These are phyloP conservation scores for Panulirus ornatus DNA, from an alignment of 1,140 invertebrate species.

Conservation along the genomic window DNA sequence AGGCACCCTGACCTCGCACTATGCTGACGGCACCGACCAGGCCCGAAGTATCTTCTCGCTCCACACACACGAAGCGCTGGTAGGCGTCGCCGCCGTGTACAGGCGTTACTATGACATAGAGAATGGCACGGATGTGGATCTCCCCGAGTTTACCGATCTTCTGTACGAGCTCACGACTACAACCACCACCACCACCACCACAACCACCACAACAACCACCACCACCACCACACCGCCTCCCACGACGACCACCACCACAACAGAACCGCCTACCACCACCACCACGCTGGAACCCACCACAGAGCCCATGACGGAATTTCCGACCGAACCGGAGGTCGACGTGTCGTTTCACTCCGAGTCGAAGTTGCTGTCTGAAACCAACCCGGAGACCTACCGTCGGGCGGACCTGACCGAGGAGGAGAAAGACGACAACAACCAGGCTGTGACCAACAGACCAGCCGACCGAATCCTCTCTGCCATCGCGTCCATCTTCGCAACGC, in stretches of 20 bases:
- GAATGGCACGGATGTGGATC: conserved; percentile 45
- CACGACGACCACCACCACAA: conserved; percentile 56
- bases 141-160: conserved; percentile 1
- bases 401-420: background rate
- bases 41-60: conserved; percentile 50
- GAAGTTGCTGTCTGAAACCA: conserved; percentile 57
- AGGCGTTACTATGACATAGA: conserved; percentile 52
- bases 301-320: conserved; percentile 20
- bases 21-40: conserved; percentile 45
- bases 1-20: conserved; percentile 55
- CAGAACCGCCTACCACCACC: conserved; percentile 15
- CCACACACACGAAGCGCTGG: conserved; percentile 67
- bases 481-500: conserved; percentile 54
- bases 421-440: conserved; percentile 26
- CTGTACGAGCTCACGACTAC: conserved; percentile 70
- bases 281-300: conserved; percentile 10
- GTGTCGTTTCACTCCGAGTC: conserved; percentile 51
- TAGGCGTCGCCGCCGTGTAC: conserved; percentile 49
- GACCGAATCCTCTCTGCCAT: conserved; percentile 61
- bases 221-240: conserved; percentile 70
- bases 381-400: conserved; percentile 36
- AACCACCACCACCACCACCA: conserved; percentile 68
- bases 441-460: conserved; percentile 47
- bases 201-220: conserved; percentile 59
- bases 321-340: conserved; percentile 14